Percentiles rank a stretch among this genome's conserved stretches.
Conservation (phyloP, 2,888 invertebrate genomes). For the Melangyna quadrimaculata region DNA sequence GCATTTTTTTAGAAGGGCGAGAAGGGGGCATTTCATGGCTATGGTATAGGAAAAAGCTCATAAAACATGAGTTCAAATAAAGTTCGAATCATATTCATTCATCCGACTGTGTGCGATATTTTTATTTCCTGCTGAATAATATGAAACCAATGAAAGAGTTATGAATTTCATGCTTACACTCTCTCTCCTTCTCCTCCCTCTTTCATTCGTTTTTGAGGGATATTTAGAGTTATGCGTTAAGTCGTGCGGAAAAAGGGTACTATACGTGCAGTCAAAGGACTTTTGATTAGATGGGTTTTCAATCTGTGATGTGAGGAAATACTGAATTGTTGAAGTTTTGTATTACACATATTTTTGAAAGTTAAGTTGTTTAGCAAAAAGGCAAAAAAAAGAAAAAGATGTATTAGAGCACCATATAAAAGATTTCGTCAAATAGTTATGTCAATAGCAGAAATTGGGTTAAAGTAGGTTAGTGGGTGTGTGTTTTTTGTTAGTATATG, state of each 20-base stretch:
- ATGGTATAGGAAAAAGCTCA: neutral
- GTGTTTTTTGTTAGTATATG: neutral
- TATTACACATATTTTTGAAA: neutral
- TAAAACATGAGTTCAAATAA: slow-evolving; percentile 27
- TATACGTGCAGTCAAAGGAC: slow-evolving; percentile 15
- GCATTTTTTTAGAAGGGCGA: neutral
- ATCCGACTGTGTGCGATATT: neutral
- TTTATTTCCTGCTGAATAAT: neutral
- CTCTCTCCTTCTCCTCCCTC: neutral
- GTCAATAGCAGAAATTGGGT: neutral
- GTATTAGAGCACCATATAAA: neutral
- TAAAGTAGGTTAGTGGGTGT: neutral
- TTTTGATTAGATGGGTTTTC: slow-evolving; percentile 7
- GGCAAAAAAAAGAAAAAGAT: too few species aligned
- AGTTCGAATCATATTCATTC: slow-evolving; percentile 11
- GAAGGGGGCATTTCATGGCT: neutral
- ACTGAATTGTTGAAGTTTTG: slow-evolving; percentile 3
- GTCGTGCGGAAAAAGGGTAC: slow-evolving; percentile 18
- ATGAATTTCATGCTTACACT: slow-evolving; percentile 24
- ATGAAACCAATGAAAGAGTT: slow-evolving; percentile 32
- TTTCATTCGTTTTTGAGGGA: neutral
- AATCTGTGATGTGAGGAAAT: slow-evolving; percentile 1
- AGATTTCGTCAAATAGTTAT: neutral
- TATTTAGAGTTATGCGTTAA: slow-evolving; percentile 1
- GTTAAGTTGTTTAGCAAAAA: neutral